A percentile compares a stretch with the other conserved stretches of the same genome.
phyloP scores from a whole-genome alignment of 23 tunicate species.

The Aplidium turbinatum region DNA sequence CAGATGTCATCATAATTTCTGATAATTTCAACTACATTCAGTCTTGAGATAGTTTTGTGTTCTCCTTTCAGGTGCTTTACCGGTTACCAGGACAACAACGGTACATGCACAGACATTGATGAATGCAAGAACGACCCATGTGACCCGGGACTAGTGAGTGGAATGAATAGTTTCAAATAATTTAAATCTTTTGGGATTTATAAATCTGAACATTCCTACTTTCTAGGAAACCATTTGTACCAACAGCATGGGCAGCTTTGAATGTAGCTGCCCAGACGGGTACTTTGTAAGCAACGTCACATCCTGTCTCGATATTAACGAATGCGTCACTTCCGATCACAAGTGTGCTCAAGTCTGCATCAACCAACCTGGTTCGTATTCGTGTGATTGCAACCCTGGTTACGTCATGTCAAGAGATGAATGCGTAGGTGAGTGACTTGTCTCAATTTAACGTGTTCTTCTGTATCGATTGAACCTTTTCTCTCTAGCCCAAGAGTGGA shows the following conservation, averaged over 20 bases:
- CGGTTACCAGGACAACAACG: slow-evolving; percentile 40
- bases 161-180: neutral
- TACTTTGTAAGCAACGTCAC: slow-evolving; percentile 61
- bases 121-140: slow-evolving; percentile 75
- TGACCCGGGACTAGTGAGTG: slow-evolving; percentile 25
- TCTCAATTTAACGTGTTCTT: neutral
- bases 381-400: slow-evolving; percentile 56
- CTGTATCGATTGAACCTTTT: neutral
- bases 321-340: slow-evolving; percentile 45
- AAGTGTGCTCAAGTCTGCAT: slow-evolving; percentile 65
- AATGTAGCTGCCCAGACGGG: slow-evolving; percentile 73
- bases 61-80: slow-evolving; percentile 68
- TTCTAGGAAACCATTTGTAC: slow-evolving; percentile 52
- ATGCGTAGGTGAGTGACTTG: slow-evolving; percentile 45
- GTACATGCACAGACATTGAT: slow-evolving; percentile 53
- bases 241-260: slow-evolving; percentile 60
- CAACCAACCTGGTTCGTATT: slow-evolving; percentile 68
- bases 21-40: no score
- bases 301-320: slow-evolving; percentile 69
- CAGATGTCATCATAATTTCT: no score
- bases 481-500: neutral
- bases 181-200: neutral
- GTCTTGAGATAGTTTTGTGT: no score
- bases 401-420: neutral
- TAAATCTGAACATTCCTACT: neutral